Evolutionary conservation across 2,113 vertebrate genomes (phyloP).

Genomic region (Pterocles orientalis): DNA sequence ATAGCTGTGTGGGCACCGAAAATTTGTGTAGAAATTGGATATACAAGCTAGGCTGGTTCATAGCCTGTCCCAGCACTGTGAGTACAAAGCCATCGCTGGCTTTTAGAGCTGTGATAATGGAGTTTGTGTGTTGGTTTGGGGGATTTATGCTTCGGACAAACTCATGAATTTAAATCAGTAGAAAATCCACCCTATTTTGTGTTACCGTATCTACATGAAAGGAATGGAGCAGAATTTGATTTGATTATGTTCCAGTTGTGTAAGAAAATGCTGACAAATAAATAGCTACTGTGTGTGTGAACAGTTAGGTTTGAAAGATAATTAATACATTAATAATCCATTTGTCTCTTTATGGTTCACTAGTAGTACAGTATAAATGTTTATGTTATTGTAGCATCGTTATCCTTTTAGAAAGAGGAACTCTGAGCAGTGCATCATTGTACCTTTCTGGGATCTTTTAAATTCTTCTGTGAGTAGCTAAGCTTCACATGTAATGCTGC

Average conservation of each 20-base stretch:
- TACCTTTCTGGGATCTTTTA: not conserved
- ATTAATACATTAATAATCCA: not conserved
- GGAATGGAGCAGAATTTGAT: not conserved
- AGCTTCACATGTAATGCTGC: not conserved
- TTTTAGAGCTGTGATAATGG: not conserved
- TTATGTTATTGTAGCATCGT: not conserved
- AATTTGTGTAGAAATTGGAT: not conserved
- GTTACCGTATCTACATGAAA: not conserved
- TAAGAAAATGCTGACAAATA: not conserved
- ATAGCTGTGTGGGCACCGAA: not conserved
- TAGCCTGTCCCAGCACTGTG: not conserved
- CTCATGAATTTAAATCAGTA: not conserved
- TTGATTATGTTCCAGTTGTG: not conserved
- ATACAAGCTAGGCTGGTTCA: not conserved
- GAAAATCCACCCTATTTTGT: not conserved
- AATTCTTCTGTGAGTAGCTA: not conserved
- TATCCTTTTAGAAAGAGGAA: not conserved
- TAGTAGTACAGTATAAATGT: not conserved
- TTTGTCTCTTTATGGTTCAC: not conserved
- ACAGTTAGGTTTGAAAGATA: not conserved
- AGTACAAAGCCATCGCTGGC: not conserved
- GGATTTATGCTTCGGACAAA: not conserved
- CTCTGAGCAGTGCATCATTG: not conserved
- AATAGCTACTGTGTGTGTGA: not conserved
- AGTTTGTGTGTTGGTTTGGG: not conserved